Conservation (phyloP, 2,888 invertebrate species). For the Agonum fuliginosum region DNA sequence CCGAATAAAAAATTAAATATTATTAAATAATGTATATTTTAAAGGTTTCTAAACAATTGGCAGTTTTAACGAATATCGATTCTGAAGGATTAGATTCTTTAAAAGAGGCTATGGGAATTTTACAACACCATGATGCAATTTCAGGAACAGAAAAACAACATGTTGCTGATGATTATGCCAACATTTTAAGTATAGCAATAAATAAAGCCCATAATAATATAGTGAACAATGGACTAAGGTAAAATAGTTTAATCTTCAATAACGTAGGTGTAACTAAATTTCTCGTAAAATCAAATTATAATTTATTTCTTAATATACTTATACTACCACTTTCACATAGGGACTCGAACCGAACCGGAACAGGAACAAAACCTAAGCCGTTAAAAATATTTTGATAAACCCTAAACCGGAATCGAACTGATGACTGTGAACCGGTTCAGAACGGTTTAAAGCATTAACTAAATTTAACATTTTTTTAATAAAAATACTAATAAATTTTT, state of each 20-base stretch:
- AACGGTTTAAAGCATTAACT: too few species aligned
- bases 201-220: slow-evolving; percentile 75
- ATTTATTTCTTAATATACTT: too few species aligned
- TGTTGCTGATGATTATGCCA: slow-evolving; percentile 91
- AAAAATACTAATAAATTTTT: too few species aligned
- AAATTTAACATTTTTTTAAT: too few species aligned
- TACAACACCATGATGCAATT: slow-evolving; percentile 96
- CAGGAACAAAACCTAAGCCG: too few species aligned
- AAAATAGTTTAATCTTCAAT: slow-evolving; percentile 57
- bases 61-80: slow-evolving; percentile 76
- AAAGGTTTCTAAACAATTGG: slow-evolving; percentile 85
- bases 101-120: slow-evolving; percentile 85
- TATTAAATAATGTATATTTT: slow-evolving; percentile 59
- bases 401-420: too few species aligned
- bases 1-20: too few species aligned
- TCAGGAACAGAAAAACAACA: slow-evolving; percentile 91
- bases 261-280: not conserved
- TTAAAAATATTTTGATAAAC: too few species aligned
- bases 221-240: slow-evolving; percentile 77
- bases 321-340: too few species aligned
- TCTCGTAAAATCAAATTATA: too few species aligned
- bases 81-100: slow-evolving; percentile 77
- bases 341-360: too few species aligned
- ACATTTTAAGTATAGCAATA: slow-evolving; percentile 82
- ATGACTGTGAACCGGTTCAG: too few species aligned